Evolutionary conservation across 2,888 invertebrate species (phyloP).

Genomic region (Apotomis betuletana): DNA sequence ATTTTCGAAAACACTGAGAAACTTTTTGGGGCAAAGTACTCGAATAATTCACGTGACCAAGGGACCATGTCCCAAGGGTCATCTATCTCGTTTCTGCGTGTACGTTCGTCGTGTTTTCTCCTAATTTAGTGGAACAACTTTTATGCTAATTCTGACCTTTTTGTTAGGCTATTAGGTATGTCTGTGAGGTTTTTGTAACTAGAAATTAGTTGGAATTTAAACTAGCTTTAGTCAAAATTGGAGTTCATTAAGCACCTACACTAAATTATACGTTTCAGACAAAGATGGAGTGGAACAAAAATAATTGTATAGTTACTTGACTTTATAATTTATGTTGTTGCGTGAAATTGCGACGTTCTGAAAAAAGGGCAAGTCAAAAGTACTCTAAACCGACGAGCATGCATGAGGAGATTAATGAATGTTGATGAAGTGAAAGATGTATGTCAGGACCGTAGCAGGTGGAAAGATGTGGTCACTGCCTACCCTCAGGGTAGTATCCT

Average conservation of each 20-base stretch:
- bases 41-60: neutral
- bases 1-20: neutral
- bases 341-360: too few relatives aligned
- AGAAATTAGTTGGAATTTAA: neutral
- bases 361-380: too few relatives aligned
- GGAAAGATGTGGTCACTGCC: too few relatives aligned
- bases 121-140: conserved; percentile 20
- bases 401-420: too few relatives aligned
- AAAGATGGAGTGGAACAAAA: neutral
- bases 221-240: neutral
- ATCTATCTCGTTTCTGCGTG: neutral
- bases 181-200: neutral
- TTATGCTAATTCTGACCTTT: conserved; percentile 24
- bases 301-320: too few relatives aligned
- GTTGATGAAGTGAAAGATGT: too few relatives aligned
- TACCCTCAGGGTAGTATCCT: too few relatives aligned
- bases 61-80: neutral
- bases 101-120: neutral
- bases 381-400: too few relatives aligned
- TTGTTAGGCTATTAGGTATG: conserved; percentile 8
- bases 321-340: too few relatives aligned
- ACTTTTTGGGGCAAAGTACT: too few relatives aligned
- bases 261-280: neutral
- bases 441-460: too few relatives aligned
- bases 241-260: neutral